Percentiles rank a stretch among this genome's conserved stretches.
These are phyloP conservation scores for Laupala kohalensis DNA, from an alignment of 1,140 invertebrate species.

Conservation along the genomic window DNA sequence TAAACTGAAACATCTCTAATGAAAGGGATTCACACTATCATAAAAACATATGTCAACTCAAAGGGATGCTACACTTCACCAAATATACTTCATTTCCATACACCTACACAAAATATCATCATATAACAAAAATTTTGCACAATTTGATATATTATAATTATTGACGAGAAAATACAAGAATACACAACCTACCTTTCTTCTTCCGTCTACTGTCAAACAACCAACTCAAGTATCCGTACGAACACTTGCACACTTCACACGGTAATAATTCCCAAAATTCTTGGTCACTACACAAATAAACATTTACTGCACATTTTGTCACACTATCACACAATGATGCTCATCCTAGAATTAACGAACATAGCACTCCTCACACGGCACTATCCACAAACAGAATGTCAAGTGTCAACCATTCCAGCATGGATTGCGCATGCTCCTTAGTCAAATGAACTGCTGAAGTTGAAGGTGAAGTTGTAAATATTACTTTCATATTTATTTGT, in stretches of 20 bases:
- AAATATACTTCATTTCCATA: too few species aligned
- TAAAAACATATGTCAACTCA: too few species aligned
- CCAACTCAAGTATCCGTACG: neutral
- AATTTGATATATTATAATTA: too few species aligned
- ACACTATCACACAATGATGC: neutral
- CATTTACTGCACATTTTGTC: neutral
- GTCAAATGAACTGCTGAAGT: neutral
- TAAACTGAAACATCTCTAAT: too few species aligned
- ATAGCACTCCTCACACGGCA: neutral
- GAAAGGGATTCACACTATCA: too few species aligned
- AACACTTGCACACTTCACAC: neutral
- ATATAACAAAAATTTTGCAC: too few species aligned
- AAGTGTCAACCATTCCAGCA: neutral
- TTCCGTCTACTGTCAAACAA: neutral
- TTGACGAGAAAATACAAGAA: too few species aligned
- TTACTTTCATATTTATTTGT: too few species aligned
- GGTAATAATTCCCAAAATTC: neutral
- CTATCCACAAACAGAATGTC: neutral
- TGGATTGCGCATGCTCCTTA: neutral
- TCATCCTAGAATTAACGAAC: neutral
- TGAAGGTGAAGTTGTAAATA: too few species aligned
- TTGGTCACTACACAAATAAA: neutral
- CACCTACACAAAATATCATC: too few species aligned
- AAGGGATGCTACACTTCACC: too few species aligned
- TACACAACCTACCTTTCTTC: neutral